These are phyloP conservation scores for Hesperia comma DNA, from an alignment of 2,888 invertebrate genomes.

Conservation along the genomic window DNA sequence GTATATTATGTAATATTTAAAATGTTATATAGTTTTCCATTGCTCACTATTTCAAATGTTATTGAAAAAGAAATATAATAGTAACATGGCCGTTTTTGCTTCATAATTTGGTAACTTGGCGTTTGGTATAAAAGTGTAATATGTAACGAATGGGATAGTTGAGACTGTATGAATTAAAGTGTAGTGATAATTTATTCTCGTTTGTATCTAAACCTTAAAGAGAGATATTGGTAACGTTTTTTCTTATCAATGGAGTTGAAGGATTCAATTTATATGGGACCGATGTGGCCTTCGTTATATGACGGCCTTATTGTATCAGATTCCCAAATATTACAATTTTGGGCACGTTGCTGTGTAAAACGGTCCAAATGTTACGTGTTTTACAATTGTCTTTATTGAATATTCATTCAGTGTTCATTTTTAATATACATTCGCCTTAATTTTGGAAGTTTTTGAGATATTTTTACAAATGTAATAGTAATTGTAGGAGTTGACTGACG, in stretches of 20 bases:
- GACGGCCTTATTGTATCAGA: background rate
- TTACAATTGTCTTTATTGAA: conserved; percentile 27
- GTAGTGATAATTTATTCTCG: background rate
- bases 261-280: background rate
- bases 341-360: background rate
- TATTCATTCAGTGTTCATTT: conserved; percentile 56
- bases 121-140: no score
- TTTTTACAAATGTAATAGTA: conserved; percentile 44
- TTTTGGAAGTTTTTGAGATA: conserved; percentile 48
- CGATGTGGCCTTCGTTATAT: background rate
- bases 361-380: background rate
- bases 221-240: background rate
- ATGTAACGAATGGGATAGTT: no score
- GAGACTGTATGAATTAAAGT: background rate
- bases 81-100: no score
- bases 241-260: background rate
- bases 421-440: conserved; percentile 46
- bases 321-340: background rate
- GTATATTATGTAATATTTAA: background rate
- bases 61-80: no score
- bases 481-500: conserved; percentile 38
- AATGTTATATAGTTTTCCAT: background rate
- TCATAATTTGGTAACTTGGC: no score
- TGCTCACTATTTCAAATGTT: background rate
- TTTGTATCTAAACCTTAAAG: background rate